These are phyloP conservation scores for Nomada fucata DNA, from an alignment of 2,888 invertebrate species.

Conservation along the genomic window DNA sequence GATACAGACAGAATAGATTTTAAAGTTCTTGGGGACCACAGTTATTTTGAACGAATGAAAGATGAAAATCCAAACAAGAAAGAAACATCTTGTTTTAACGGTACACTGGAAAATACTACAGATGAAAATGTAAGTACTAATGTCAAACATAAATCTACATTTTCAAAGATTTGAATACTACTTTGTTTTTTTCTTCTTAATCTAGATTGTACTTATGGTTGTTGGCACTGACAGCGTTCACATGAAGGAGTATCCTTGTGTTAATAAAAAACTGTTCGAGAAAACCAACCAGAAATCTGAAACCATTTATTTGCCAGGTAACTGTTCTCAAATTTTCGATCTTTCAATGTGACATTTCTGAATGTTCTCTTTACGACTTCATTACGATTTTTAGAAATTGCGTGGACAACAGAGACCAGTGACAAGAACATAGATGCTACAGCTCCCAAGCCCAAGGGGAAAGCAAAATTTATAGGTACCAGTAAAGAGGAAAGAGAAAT, in stretches of 20 bases:
- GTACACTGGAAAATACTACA: constrained; percentile 69
- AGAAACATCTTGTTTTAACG: constrained; percentile 58
- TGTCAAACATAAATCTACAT: constrained; percentile 1
- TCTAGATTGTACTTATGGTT: constrained; percentile 82
- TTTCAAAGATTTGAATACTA: constrained; percentile 8
- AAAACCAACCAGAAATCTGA: constrained; percentile 58
- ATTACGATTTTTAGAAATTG: constrained; percentile 51
- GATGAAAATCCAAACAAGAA: constrained; percentile 66
- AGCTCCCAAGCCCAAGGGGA: constrained; percentile 83
- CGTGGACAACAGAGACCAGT: constrained; percentile 54
- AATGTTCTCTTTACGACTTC: background rate
- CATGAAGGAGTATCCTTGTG: constrained; percentile 78
- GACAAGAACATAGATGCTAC: constrained; percentile 55
- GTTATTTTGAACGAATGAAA: constrained; percentile 79
- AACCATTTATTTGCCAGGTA: constrained; percentile 66
- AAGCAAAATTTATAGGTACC: constrained; percentile 85
- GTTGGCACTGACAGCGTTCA: constrained; percentile 80
- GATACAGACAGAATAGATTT: constrained; percentile 63
- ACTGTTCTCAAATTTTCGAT: constrained; percentile 4
- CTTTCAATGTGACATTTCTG: background rate
- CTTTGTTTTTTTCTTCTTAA: constrained; percentile 57
- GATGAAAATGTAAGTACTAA: constrained; percentile 78
- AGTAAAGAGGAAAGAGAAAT: constrained; percentile 84
- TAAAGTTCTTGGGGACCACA: constrained; percentile 80
- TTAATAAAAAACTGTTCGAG: constrained; percentile 71